Conservation (phyloP, 2,113 vertebrate species). For the Corythaixoides concolor region DNA sequence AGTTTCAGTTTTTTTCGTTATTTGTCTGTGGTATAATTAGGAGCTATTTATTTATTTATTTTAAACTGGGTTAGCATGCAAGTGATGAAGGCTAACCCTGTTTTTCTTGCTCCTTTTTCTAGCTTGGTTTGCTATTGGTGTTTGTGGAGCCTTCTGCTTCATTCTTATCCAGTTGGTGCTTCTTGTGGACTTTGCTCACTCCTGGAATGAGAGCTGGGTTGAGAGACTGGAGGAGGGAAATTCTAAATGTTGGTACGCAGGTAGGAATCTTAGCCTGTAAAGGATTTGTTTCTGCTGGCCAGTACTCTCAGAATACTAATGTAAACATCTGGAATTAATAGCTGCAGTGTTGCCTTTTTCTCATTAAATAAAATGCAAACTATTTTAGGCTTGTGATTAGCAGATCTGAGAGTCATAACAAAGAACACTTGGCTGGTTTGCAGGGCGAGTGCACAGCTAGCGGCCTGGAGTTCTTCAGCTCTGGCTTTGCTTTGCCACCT, state of each 20-base stretch:
- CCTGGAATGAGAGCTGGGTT: constrained; percentile 88
- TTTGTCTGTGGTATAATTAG: not conserved
- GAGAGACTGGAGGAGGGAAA: constrained; percentile 86
- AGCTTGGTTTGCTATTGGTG: constrained; percentile 88
- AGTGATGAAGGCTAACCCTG: not conserved
- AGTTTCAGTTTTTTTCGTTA: not conserved
- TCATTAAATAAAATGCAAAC: not conserved
- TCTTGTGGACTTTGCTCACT: constrained; percentile 91
- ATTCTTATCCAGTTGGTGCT: constrained; percentile 93
- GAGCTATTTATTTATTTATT: not conserved
- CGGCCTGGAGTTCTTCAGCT: not conserved
- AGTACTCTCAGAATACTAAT: not conserved
- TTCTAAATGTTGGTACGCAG: constrained; percentile 85
- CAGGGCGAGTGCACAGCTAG: accelerated
- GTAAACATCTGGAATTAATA: not conserved
- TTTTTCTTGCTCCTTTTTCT: constrained; percentile 2
- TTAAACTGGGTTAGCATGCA: not conserved
- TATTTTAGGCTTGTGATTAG: not conserved
- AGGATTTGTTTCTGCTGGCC: not conserved
- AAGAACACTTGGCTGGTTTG: not conserved
- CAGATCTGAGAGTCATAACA: not conserved
- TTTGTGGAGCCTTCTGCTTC: constrained; percentile 81
- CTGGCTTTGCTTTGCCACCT: not conserved
- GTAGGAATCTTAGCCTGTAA: constrained; percentile 70
- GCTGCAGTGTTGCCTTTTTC: not conserved